These are phyloP conservation scores for Drosophila burlai DNA, from an alignment of 1,140 invertebrate species.

Conservation along the genomic window DNA sequence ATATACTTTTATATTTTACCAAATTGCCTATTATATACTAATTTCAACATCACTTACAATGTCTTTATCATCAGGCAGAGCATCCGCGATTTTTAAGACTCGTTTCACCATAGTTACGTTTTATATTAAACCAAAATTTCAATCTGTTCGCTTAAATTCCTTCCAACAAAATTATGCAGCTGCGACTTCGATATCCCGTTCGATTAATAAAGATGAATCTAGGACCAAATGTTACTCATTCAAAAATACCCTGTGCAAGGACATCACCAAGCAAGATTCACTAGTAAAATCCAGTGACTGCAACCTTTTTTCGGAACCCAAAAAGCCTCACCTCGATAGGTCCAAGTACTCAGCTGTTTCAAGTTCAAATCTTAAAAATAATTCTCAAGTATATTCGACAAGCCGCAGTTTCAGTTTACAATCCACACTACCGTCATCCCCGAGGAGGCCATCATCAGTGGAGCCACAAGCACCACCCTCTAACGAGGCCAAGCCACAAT, in stretches of 20 bases:
- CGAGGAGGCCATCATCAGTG: background rate
- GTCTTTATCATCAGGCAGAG: background rate
- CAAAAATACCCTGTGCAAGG: background rate
- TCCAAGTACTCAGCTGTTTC: background rate
- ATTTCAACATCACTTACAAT: background rate
- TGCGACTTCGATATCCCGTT: no score
- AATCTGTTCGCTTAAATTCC: background rate
- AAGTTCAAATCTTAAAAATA: background rate
- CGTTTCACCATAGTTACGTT: background rate
- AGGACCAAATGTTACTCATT: rapidly evolving
- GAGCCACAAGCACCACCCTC: background rate
- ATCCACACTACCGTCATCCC: background rate
- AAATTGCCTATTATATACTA: background rate
- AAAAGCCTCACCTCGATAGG: background rate
- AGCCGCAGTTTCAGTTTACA: background rate
- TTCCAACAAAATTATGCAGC: background rate
- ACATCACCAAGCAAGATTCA: background rate
- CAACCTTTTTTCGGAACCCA: background rate
- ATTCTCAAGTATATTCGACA: no score
- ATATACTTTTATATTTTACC: background rate
- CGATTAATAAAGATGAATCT: background rate
- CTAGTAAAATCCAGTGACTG: background rate
- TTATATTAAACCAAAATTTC: background rate
- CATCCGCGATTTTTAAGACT: background rate
- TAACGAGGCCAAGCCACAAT: no score